phyloP scores from a whole-genome alignment of 1,140 invertebrate genomes.

The Babylonia areolata region DNA sequence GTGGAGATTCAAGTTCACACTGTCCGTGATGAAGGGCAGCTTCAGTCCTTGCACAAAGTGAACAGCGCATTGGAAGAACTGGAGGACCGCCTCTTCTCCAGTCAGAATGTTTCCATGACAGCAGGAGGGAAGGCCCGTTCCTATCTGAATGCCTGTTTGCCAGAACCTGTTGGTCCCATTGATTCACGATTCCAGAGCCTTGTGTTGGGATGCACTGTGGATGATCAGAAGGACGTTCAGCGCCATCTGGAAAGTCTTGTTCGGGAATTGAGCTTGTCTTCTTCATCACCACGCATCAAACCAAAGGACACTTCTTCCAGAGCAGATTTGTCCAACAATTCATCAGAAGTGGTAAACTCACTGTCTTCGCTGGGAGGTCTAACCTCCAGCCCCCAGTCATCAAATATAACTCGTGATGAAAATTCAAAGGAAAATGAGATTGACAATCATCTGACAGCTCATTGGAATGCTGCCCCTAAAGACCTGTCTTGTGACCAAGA shows the following conservation, averaged over 20 bases:
- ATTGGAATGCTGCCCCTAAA: not conserved
- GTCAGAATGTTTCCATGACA: not conserved
- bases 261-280: not conserved
- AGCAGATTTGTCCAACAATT: not conserved
- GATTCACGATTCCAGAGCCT: slow-evolving; percentile 34
- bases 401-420: not conserved
- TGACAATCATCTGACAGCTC: not conserved
- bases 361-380: not conserved
- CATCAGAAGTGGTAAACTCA: not conserved
- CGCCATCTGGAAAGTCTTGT: slow-evolving; percentile 21
- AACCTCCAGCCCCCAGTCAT: not conserved
- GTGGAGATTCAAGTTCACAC: slow-evolving; percentile 29
- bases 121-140: not conserved
- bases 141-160: slow-evolving; percentile 36
- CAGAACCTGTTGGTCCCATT: slow-evolving; percentile 20
- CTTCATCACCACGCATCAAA: not conserved
- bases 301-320: not conserved
- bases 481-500: not conserved
- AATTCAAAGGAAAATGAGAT: not conserved
- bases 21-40: slow-evolving; percentile 27
- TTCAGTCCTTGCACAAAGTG: slow-evolving; percentile 17
- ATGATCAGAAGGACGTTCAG: slow-evolving; percentile 30
- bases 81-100: not conserved
- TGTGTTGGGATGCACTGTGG: slow-evolving; percentile 28
- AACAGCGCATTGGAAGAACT: slow-evolving; percentile 18